phyloP scores from a whole-genome alignment of 2,888 invertebrate genomes.

The Ganaspis brasiliensis region DNA sequence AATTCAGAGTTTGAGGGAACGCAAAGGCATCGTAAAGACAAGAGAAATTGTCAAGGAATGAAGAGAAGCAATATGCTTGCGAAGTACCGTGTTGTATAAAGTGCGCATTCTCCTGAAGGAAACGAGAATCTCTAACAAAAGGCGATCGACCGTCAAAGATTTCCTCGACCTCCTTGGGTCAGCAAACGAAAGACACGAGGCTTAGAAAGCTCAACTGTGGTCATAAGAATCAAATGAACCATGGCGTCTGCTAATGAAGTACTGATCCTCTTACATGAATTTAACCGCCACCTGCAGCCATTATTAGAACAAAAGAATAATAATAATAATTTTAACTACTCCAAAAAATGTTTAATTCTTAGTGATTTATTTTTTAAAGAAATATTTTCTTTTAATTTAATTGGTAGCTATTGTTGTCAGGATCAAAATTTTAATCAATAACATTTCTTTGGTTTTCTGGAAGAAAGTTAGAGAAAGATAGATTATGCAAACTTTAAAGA shows the following conservation, averaged over 20 bases:
- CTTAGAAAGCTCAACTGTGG: not conserved
- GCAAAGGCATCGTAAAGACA: not conserved
- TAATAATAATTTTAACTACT: no score
- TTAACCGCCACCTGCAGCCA: no score
- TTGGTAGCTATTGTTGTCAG: no score
- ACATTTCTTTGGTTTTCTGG: no score
- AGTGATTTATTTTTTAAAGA: no score
- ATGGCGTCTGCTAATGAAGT: not conserved
- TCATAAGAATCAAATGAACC: conserved; percentile 7
- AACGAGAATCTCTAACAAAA: not conserved
- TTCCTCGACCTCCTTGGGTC: not conserved
- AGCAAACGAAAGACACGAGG: not conserved
- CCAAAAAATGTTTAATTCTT: no score
- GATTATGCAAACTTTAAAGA: no score
- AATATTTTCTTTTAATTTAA: no score
- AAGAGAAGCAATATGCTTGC: not conserved
- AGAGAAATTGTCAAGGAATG: not conserved
- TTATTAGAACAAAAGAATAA: no score
- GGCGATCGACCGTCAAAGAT: not conserved
- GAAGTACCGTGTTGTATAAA: not conserved
- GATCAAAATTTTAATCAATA: no score
- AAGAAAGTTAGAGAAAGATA: no score
- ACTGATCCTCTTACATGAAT: not conserved
- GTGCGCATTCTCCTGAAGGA: not conserved
- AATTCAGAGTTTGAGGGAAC: not conserved